These are phyloP conservation scores for Phoxinus phoxinus DNA, from an alignment of 2,113 vertebrate species.

Conservation along the genomic window DNA sequence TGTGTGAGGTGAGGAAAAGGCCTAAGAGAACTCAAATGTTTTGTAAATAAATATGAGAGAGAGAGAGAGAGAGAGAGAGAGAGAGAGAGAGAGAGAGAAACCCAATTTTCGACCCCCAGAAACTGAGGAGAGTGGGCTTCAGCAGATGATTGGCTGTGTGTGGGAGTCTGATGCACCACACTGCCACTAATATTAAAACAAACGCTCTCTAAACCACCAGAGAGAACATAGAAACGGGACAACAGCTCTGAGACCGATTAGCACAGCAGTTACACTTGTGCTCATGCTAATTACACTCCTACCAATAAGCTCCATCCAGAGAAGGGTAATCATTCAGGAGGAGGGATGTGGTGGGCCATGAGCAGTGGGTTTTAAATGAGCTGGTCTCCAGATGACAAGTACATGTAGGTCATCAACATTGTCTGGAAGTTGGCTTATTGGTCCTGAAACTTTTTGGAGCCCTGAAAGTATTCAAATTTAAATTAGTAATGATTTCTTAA, in stretches of 20 bases:
- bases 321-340: constrained; percentile 52
- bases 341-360: constrained; percentile 32
- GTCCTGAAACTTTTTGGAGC: background rate
- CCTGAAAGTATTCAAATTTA: background rate
- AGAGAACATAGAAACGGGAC: constrained; percentile 41
- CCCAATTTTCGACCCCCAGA: constrained; percentile 11
- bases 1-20: background rate
- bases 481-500: background rate
- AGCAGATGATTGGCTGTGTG: constrained; percentile 56
- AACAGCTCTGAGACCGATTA: constrained; percentile 50
- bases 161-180: constrained; percentile 52
- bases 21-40: background rate
- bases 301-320: constrained; percentile 46
- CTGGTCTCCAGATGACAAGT: constrained; percentile 26
- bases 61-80: too few species aligned
- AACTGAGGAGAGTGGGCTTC: constrained; percentile 43
- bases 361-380: constrained; percentile 49
- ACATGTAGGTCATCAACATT: constrained; percentile 52
- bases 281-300: constrained; percentile 57
- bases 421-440: constrained; percentile 21
- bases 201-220: constrained; percentile 2
- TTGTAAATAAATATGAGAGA: too few species aligned
- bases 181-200: constrained; percentile 51
- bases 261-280: constrained; percentile 19
- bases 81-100: constrained; percentile 23